phyloP scores from a whole-genome alignment of 1,140 invertebrate genomes.

The Theocolax elegans region DNA sequence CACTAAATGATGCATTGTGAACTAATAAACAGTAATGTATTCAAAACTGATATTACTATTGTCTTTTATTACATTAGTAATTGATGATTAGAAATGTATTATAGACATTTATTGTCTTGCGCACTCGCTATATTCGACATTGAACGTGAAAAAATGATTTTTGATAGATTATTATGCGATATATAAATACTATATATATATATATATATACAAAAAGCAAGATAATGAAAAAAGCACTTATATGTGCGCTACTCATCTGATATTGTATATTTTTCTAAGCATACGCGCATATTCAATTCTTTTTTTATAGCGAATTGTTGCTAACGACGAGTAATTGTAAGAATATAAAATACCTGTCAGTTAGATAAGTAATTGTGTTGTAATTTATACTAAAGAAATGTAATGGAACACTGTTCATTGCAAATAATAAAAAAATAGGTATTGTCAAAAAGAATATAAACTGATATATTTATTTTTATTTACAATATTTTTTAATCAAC shows the following conservation, averaged over 20 bases:
- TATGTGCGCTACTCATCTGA: constrained; percentile 19
- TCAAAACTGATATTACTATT: constrained; percentile 24
- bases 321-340: constrained; percentile 41
- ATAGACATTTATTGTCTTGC: constrained; percentile 26
- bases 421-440: constrained; percentile 49
- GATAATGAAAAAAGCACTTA: constrained; percentile 32
- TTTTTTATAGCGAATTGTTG: constrained; percentile 48
- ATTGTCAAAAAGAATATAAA: constrained; percentile 30
- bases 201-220: constrained; percentile 38
- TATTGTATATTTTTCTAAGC: constrained; percentile 61
- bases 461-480: constrained; percentile 23
- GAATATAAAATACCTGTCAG: constrained; percentile 41
- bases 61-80: constrained; percentile 26
- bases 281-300: constrained; percentile 48
- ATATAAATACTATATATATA: too few species aligned
- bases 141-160: constrained; percentile 11
- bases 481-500: constrained; percentile 27
- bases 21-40: constrained; percentile 26
- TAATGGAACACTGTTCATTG: constrained; percentile 51
- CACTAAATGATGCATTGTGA: constrained; percentile 9
- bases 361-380: constrained; percentile 50
- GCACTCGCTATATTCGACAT: constrained; percentile 23
- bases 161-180: constrained; percentile 35
- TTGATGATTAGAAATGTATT: constrained; percentile 20
- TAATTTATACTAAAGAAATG: constrained; percentile 56